These are phyloP conservation scores for Sycobia sp. DNA, from an alignment of 1,140 invertebrate genomes.

Conservation along the genomic window DNA sequence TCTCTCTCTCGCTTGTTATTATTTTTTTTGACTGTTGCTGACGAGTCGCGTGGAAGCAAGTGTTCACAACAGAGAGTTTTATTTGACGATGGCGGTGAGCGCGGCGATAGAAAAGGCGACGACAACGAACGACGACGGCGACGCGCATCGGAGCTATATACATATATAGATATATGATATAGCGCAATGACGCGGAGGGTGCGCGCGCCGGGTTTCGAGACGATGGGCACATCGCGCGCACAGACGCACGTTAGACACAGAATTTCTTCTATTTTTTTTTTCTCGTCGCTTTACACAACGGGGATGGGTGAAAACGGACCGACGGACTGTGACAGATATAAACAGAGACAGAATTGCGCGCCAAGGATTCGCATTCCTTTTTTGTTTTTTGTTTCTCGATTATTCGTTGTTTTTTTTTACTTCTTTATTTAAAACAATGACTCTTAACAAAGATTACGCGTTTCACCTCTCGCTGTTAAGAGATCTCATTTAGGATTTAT, in stretches of 20 bases:
- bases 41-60: neutral
- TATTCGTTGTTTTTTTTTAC: constrained; percentile 26
- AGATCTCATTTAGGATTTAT: neutral
- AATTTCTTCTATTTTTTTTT: neutral
- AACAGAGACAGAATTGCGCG: neutral
- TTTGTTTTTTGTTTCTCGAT: constrained; percentile 3
- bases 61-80: neutral
- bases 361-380: neutral
- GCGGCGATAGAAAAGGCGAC: constrained; percentile 30
- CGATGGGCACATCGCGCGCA: neutral
- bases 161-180: too few species aligned
- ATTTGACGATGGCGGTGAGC: constrained; percentile 20
- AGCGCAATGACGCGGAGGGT: neutral
- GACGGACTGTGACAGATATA: neutral
- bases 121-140: constrained; percentile 25
- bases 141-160: too few species aligned
- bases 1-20: too few species aligned
- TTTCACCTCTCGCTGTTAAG: neutral
- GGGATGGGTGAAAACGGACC: neutral
- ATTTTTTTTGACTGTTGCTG: too few species aligned
- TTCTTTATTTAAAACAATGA: neutral
- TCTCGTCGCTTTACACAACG: too few species aligned
- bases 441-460: neutral
- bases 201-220: neutral
- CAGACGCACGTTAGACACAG: neutral